Conservation (phyloP, 2,113 vertebrate species). For the Rhea pennata region DNA sequence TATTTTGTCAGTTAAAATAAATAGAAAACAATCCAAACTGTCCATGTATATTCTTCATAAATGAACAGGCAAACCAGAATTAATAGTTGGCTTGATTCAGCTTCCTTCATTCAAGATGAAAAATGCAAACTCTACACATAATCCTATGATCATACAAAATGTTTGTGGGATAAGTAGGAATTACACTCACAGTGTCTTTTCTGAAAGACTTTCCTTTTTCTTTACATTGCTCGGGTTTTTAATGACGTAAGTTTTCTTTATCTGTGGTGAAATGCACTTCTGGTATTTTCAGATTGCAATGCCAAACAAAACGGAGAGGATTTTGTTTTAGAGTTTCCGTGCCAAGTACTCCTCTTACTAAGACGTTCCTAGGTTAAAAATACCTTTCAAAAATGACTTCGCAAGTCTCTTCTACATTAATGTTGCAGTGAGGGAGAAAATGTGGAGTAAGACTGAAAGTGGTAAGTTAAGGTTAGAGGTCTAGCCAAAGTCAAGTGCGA, state of each 20-base stretch:
- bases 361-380: constrained; percentile 49
- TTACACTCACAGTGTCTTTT: background rate
- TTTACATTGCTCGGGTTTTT: background rate
- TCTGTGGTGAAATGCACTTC: background rate
- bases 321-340: constrained; percentile 10
- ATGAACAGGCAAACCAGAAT: background rate
- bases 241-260: background rate
- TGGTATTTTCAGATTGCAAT: background rate
- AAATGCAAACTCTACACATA: background rate
- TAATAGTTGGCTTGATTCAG: background rate
- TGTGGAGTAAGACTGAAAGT: constrained; percentile 19
- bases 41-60: background rate
- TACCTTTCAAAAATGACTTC: constrained; percentile 21
- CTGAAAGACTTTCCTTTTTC: background rate
- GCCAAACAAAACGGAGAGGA: background rate
- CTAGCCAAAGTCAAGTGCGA: constrained; percentile 66
- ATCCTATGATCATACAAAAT: background rate
- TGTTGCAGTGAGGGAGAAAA: constrained; percentile 38
- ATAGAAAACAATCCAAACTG: background rate
- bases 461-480: constrained; percentile 66
- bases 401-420: constrained; percentile 14
- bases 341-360: background rate
- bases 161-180: background rate
- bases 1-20: background rate
- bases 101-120: background rate